Evolutionary conservation across 2,888 invertebrate species (phyloP).

Genomic region (Tachystola acroxantha): DNA sequence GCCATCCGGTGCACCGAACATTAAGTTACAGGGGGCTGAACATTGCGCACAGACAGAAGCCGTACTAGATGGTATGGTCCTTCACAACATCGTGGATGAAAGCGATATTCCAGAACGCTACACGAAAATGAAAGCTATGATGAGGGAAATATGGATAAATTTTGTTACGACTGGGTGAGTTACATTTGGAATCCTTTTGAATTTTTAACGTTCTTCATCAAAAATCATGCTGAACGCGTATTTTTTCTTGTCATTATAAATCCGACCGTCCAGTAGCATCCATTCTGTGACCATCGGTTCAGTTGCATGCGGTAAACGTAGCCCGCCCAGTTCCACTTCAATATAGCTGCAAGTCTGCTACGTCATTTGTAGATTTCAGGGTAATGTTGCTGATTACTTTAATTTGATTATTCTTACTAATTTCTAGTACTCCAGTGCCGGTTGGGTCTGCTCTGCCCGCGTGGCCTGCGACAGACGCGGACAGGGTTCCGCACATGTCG

Average conservation of each 20-base stretch:
- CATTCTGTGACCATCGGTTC: too few species aligned
- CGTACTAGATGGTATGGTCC: conserved; percentile 17
- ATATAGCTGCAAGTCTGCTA: too few species aligned
- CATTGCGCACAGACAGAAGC: conserved; percentile 31
- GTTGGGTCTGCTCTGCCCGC: conserved; percentile 20
- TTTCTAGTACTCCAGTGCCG: too few species aligned
- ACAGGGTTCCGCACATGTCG: conserved; percentile 32
- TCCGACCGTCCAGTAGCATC: too few species aligned
- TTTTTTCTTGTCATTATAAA: too few species aligned
- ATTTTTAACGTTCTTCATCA: too few species aligned
- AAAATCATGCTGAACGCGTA: too few species aligned
- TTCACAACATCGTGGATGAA: conserved; percentile 8
- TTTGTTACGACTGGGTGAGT: conserved; percentile 33
- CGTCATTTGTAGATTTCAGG: background rate
- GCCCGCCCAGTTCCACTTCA: too few species aligned
- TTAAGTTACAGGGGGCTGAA: conserved; percentile 26
- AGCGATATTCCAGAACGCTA: conserved; percentile 16
- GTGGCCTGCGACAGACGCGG: conserved; percentile 29
- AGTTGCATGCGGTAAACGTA: too few species aligned
- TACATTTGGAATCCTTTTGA: too few species aligned
- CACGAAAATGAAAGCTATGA: conserved; percentile 17
- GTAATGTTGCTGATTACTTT: too few species aligned
- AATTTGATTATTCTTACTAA: too few species aligned
- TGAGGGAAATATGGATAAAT: conserved; percentile 34
- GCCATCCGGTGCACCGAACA: conserved; percentile 11